These are phyloP conservation scores for Clytia hemisphaerica DNA, from an alignment of 30 jellyfish, hydroid and myxozoan species.

Conservation along the genomic window DNA sequence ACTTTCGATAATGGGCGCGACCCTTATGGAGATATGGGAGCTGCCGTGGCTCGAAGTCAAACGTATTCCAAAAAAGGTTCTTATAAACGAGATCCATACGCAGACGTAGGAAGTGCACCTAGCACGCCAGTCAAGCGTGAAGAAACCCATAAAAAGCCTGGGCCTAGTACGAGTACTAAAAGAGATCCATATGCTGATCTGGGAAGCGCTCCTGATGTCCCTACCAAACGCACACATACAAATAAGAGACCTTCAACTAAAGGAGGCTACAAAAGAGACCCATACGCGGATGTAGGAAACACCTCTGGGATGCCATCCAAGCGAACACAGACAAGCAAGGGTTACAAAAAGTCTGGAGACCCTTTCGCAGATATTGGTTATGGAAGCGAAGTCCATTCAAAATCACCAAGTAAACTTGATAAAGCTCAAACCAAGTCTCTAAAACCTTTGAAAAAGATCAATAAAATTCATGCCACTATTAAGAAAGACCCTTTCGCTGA, in stretches of 20 bases:
- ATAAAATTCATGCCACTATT: too few relatives aligned
- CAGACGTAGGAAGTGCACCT: slow-evolving; percentile 67
- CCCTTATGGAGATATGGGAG: slow-evolving; percentile 58
- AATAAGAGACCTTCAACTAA: not conserved
- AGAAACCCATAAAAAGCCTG: too few relatives aligned
- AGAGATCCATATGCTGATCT: slow-evolving; percentile 87
- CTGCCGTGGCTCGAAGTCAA: slow-evolving; percentile 5
- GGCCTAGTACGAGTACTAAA: too few relatives aligned
- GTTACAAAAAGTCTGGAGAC: too few relatives aligned
- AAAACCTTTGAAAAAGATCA: too few relatives aligned
- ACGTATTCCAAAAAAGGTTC: not conserved
- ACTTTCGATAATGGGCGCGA: slow-evolving; percentile 1
- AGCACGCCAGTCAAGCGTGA: slow-evolving; percentile 27
- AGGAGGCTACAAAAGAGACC: slow-evolving; percentile 7
- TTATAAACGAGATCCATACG: slow-evolving; percentile 70
- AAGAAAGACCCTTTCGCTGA: too few relatives aligned
- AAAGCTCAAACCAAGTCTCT: too few relatives aligned
- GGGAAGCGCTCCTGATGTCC: slow-evolving; percentile 54
- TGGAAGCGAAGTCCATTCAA: too few relatives aligned
- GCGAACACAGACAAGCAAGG: too few relatives aligned
- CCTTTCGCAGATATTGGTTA: too few relatives aligned
- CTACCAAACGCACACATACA: slow-evolving; percentile 39
- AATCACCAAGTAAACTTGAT: too few relatives aligned
- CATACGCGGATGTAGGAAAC: slow-evolving; percentile 53
- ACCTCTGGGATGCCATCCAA: slow-evolving; percentile 40